Conservation (phyloP, 1,140 invertebrate genomes). For the Octopus sinensis region DNA sequence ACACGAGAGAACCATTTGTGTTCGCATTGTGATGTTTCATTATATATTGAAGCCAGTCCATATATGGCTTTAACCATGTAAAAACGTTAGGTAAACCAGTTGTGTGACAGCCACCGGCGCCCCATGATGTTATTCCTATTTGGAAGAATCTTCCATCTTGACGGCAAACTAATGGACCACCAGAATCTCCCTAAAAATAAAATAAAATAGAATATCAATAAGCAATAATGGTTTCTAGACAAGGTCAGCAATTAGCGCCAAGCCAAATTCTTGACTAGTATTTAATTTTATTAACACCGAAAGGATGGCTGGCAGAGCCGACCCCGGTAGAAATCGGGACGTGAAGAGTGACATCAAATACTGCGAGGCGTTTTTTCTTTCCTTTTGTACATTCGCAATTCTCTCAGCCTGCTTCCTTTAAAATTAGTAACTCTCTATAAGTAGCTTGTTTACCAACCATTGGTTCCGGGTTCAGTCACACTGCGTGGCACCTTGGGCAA, state of each 20-base stretch:
- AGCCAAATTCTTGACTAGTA: not conserved
- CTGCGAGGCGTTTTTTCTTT: not conserved
- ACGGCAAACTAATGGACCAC: slow-evolving; percentile 43
- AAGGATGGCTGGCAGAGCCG: not conserved
- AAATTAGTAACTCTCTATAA: no score
- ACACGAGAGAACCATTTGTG: no score
- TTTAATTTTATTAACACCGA: not conserved
- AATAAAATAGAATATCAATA: not conserved
- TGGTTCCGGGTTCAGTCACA: no score
- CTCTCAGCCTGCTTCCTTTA: no score
- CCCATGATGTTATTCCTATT: slow-evolving; percentile 54
- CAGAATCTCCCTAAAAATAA: slow-evolving; percentile 45
- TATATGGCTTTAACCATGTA: slow-evolving; percentile 46
- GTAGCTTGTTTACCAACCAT: no score
- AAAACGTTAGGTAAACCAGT: slow-evolving; percentile 55
- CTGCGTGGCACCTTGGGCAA: no score
- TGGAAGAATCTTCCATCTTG: slow-evolving; percentile 38
- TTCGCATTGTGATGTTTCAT: not conserved
- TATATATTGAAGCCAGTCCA: slow-evolving; percentile 49
- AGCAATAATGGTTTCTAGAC: not conserved
- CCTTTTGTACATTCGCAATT: no score
- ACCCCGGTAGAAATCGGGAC: not conserved
- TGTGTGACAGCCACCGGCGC: slow-evolving; percentile 49
- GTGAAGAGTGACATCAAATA: not conserved
- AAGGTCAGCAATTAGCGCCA: not conserved